Percentiles rank a stretch among this genome's conserved stretches.
Conservation (phyloP, 2,888 invertebrate species). For the Sacculina carcini region DNA sequence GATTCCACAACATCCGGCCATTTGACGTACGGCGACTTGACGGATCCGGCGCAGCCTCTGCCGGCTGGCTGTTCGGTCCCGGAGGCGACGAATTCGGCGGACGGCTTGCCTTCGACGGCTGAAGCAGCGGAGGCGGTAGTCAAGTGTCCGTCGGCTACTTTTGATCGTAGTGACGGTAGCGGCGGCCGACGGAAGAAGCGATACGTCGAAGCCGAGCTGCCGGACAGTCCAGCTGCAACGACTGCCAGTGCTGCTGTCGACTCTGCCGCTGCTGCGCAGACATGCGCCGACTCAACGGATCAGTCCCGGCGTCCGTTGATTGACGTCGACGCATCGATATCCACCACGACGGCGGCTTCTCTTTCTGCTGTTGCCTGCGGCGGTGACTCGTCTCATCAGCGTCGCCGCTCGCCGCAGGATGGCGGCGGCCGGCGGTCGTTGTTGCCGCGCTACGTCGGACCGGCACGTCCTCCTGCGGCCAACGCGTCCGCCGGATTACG, state of each 20-base stretch:
- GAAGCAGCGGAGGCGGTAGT: not conserved
- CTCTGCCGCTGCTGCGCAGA: too few relatives aligned
- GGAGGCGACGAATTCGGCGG: constrained; percentile 10
- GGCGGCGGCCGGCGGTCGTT: not conserved
- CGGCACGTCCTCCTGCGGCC: not conserved
- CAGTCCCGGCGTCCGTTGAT: too few relatives aligned
- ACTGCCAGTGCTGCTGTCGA: too few relatives aligned
- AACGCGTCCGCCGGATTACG: not conserved
- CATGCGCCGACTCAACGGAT: too few relatives aligned
- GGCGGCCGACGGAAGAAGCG: too few relatives aligned
- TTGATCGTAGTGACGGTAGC: not conserved
- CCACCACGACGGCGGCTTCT: not conserved
- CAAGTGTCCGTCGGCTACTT: not conserved
- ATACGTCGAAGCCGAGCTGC: too few relatives aligned
- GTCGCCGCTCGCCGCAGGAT: not conserved
- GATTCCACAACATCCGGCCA: constrained; percentile 20
- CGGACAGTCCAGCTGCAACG: too few relatives aligned
- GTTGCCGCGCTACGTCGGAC: not conserved
- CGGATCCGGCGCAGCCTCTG: constrained; percentile 9
- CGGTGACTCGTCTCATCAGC: not conserved
- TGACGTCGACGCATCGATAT: constrained; percentile 7
- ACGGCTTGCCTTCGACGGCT: not conserved
- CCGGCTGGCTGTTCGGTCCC: constrained; percentile 11
- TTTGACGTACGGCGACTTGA: not conserved
- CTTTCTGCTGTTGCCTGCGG: not conserved